Evolutionary conservation across 2,888 invertebrate genomes (phyloP).

Genomic region (Lutraria lutraria): DNA sequence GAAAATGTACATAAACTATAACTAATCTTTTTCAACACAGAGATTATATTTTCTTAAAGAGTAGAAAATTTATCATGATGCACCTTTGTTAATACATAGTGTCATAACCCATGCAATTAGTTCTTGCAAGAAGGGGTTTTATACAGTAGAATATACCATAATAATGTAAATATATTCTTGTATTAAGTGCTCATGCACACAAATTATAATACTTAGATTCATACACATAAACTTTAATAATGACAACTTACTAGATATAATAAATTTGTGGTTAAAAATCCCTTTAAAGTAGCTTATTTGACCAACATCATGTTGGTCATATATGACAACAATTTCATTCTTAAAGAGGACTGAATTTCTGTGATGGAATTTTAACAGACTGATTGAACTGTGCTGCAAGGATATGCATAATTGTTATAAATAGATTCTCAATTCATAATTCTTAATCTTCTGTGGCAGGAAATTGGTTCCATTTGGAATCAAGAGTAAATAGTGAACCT

Average conservation of each 20-base stretch:
- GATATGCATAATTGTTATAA: too few relatives aligned
- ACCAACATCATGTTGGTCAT: too few relatives aligned
- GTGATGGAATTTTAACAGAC: too few relatives aligned
- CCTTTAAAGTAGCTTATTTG: too few relatives aligned
- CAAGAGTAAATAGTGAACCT: not conserved
- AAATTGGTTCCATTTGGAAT: too few relatives aligned
- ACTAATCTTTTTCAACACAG: not conserved
- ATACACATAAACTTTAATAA: not conserved
- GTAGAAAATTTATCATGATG: not conserved
- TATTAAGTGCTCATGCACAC: not conserved
- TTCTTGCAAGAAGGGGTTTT: not conserved
- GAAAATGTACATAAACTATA: not conserved
- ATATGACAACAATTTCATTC: too few relatives aligned
- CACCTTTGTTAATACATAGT: not conserved
- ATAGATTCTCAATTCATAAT: too few relatives aligned
- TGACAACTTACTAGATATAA: too few relatives aligned
- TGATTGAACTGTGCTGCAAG: too few relatives aligned
- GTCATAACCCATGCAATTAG: conserved; percentile 16
- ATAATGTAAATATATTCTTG: not conserved
- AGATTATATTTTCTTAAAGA: not conserved
- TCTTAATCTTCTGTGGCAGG: too few relatives aligned
- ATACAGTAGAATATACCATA: conserved; percentile 6
- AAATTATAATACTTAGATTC: not conserved
- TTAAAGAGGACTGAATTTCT: too few relatives aligned
- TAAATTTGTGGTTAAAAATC: too few relatives aligned